Percentiles rank a stretch among this genome's conserved stretches.
These are phyloP conservation scores for Nymphalis c-album DNA, from an alignment of 2,888 invertebrate genomes.

Conservation along the genomic window DNA sequence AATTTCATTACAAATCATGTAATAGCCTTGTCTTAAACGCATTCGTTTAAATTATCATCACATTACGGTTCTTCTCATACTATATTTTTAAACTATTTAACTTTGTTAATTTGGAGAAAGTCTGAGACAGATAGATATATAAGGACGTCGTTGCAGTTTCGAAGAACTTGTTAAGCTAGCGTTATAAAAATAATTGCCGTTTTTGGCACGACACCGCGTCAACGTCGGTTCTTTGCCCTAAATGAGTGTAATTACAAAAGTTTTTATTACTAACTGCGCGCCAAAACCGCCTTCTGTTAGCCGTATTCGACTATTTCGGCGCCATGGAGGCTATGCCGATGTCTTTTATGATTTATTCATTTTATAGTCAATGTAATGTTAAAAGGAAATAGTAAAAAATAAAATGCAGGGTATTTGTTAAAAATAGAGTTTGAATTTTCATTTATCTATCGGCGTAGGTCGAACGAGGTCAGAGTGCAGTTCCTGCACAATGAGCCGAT, in stretches of 20 bases:
- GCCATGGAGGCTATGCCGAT: slow-evolving; percentile 45
- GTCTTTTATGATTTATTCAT: slow-evolving; percentile 48
- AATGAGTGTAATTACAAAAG: slow-evolving; percentile 80
- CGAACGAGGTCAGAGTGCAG: slow-evolving; percentile 57
- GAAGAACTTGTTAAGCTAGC: slow-evolving; percentile 48
- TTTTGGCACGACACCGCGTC: slow-evolving; percentile 79
- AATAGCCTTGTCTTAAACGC: slow-evolving; percentile 11
- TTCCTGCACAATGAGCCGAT: slow-evolving; percentile 62
- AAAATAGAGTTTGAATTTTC: slow-evolving; percentile 50
- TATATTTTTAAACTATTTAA: slow-evolving; percentile 15
- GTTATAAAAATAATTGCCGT: slow-evolving; percentile 73
- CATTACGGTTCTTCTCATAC: not conserved
- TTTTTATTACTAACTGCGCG: slow-evolving; percentile 77
- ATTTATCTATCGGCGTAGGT: slow-evolving; percentile 47
- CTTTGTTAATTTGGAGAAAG: slow-evolving; percentile 13
- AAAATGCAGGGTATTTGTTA: slow-evolving; percentile 34
- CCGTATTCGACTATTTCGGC: slow-evolving; percentile 46
- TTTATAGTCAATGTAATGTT: slow-evolving; percentile 38
- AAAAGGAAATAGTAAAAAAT: slow-evolving; percentile 15
- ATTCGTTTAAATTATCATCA: slow-evolving; percentile 1
- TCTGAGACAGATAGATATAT: slow-evolving; percentile 8
- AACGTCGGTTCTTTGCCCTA: slow-evolving; percentile 70
- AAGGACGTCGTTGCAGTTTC: slow-evolving; percentile 22
- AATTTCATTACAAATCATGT: slow-evolving; percentile 21
- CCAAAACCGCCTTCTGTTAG: slow-evolving; percentile 69